These are phyloP conservation scores for Ephestia elutella DNA, from an alignment of 1,140 invertebrate species.

Conservation along the genomic window DNA sequence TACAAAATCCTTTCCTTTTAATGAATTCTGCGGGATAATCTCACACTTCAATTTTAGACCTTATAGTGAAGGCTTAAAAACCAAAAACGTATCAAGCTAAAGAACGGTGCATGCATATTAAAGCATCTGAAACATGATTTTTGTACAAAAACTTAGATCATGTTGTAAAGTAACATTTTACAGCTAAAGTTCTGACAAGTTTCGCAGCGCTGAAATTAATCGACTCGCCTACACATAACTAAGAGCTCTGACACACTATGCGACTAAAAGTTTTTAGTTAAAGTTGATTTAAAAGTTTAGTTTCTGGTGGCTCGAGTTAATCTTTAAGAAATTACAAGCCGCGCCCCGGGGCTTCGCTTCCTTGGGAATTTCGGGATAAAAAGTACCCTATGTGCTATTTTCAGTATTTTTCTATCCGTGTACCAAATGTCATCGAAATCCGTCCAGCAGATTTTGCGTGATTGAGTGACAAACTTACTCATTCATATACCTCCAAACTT, in stretches of 20 bases:
- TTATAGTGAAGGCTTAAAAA: background rate
- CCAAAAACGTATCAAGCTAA: background rate
- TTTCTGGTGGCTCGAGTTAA: too few relatives aligned
- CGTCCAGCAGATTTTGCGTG: too few relatives aligned
- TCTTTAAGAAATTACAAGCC: too few relatives aligned
- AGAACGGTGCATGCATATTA: background rate
- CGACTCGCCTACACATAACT: background rate
- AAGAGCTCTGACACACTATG: background rate
- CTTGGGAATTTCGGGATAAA: too few relatives aligned
- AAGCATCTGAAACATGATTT: background rate
- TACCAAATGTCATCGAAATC: too few relatives aligned
- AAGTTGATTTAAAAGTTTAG: too few relatives aligned
- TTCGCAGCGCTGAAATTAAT: background rate
- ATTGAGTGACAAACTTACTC: too few relatives aligned
- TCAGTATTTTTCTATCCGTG: too few relatives aligned
- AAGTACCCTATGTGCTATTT: too few relatives aligned
- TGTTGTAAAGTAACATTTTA: conserved; percentile 1
- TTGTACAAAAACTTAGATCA: conserved; percentile 1
- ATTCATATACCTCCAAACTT: too few relatives aligned
- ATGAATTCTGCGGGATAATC: background rate
- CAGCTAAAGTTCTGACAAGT: conserved; percentile 1
- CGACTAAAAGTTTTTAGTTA: background rate
- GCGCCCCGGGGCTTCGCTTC: too few relatives aligned
- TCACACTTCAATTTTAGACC: background rate
- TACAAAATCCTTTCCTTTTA: background rate